Conservation (phyloP, 2,113 vertebrate genomes). For the Pseudolaguvia tuberculata region DNA sequence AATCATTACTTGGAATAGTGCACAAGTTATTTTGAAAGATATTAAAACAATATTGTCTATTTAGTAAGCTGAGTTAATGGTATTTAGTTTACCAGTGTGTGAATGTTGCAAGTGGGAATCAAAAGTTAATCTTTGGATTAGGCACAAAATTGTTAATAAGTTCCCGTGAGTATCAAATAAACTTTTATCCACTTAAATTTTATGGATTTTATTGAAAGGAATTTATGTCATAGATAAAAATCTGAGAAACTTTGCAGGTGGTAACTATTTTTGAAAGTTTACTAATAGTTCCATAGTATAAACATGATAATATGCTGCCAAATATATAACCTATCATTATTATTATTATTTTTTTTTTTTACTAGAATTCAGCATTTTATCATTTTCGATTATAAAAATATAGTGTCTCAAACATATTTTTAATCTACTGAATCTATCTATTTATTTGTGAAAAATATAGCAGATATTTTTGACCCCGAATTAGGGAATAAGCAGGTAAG, state of each 20-base stretch:
- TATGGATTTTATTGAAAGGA: not conserved
- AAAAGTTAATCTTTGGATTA: slow-evolving; percentile 21
- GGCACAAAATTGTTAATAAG: slow-evolving; percentile 29
- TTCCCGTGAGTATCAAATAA: slow-evolving; percentile 29
- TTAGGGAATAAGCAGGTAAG: no score
- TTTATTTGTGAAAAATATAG: not conserved
- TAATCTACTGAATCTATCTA: no score
- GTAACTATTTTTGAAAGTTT: no score
- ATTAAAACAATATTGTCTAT: not conserved
- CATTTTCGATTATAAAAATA: not conserved
- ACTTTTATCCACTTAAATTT: not conserved
- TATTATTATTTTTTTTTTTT: not conserved
- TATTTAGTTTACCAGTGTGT: not conserved
- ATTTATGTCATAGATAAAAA: not conserved
- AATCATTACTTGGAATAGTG: not conserved
- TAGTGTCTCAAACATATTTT: not conserved
- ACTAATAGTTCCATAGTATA: not conserved
- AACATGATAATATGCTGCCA: not conserved
- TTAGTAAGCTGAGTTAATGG: not conserved
- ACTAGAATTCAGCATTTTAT: not conserved
- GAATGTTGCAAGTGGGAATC: slow-evolving; percentile 12
- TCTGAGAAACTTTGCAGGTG: not conserved
- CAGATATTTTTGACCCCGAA: no score
- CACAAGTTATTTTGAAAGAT: not conserved
- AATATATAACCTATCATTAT: not conserved